Evolutionary conservation across 2,888 invertebrate genomes (phyloP).

Genomic region (Campopleginae sp.): DNA sequence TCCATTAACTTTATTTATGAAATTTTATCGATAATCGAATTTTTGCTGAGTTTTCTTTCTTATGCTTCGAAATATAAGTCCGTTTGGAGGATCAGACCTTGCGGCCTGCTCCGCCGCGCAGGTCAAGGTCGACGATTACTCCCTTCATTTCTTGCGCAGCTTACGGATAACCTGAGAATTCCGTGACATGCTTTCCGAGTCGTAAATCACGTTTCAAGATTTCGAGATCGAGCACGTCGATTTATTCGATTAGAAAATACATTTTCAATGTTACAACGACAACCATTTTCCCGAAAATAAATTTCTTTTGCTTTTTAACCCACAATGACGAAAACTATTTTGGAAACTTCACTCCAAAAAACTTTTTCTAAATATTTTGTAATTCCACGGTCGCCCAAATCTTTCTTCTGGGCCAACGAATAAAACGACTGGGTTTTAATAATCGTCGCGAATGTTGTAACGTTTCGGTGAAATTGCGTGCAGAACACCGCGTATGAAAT

Average conservation of each 20-base stretch:
- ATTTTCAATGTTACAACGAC: too few species aligned
- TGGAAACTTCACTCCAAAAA: neutral
- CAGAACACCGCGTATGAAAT: conserved; percentile 36
- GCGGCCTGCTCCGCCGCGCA: neutral
- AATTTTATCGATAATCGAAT: neutral
- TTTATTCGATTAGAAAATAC: too few species aligned
- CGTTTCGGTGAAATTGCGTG: conserved; percentile 4
- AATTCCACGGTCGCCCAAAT: neutral
- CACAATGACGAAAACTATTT: neutral
- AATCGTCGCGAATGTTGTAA: neutral
- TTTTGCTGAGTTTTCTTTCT: neutral
- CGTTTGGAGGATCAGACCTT: conserved; percentile 47
- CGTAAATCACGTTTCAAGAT: conserved; percentile 41
- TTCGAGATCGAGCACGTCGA: neutral
- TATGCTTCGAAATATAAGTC: neutral
- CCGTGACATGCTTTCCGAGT: conserved; percentile 26
- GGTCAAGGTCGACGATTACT: conserved; percentile 58
- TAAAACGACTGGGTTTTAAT: conserved; percentile 18
- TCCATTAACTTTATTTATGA: neutral
- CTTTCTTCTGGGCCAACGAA: neutral
- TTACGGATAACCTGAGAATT: conserved; percentile 33
- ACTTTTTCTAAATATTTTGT: neutral
- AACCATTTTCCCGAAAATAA: too few species aligned
- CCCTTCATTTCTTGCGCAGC: conserved; percentile 49
- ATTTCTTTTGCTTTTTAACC: too few species aligned